Evolutionary conservation across 2,797 vertebrate species (phyloP), one percentile per base, ranked within the genome.

Genomic region (Botia almorhae): DNA sequence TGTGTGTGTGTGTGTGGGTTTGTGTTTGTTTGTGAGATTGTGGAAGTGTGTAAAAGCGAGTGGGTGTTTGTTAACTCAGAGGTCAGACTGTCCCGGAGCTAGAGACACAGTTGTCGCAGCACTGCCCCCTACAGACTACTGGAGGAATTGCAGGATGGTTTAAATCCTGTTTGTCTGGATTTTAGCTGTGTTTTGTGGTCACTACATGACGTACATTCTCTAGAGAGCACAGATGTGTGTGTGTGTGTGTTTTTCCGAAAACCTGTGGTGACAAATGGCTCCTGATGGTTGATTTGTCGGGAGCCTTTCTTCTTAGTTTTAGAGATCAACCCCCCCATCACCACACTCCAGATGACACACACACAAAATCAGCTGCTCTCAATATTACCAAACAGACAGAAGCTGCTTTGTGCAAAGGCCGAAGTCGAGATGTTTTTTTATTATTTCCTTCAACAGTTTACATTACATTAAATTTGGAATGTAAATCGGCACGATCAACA

Each of bases 281-380:
- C 86, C 87, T 92, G 91, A 93, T 89, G 86, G 86, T 90, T 92
- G 92, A 93, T 94, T 92, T 94, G 92, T 93, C 92, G 87, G 89
- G 91, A n/a, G n/a, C n/a, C n/a, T n/a, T n/a, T n/a, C n/a, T n/a
- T n/a, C n/a, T n/a, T n/a, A n/a, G n/a, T n/a, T n/a, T n/a, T n/a
- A n/a, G n/a, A n/a, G 58, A 56, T 63, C 48, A 43, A 36, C 2
- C 46, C 29, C 13, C 61, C 11, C 13, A 33, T 5, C 33, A 33
- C 33, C 33, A 33, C 17, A 39, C 65, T 61, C n/a, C 43, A 48
- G 53, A 21, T 53, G 58, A 48, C 60, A 48, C 23, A 39, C 67
- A 65, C 64, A 70, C 17, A 65, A 60, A 36, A 17, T 12, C 19
- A 12, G 19, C 76, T 16, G 29, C 26, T 76, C 61, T 55, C 74